phyloP scores from a whole-genome alignment of 1,140 invertebrate species.

The Leptinotarsa lineolata region DNA sequence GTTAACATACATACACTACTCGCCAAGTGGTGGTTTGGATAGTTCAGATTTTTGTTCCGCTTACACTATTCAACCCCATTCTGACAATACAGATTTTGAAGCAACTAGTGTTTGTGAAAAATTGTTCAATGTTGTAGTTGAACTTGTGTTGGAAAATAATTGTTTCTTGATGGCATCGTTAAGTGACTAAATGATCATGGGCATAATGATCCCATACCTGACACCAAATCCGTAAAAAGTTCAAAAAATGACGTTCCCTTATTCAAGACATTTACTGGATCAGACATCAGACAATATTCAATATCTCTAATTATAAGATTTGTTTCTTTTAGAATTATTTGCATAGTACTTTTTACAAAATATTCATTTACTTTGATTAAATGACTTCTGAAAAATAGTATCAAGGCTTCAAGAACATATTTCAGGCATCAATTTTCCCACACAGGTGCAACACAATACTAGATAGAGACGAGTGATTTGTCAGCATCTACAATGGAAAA shows the following conservation, averaged over 20 bases:
- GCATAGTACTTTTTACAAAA: too few relatives aligned
- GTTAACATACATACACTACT: constrained; percentile 64
- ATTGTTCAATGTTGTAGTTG: constrained; percentile 3
- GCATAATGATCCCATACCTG: not conserved
- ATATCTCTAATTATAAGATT: too few relatives aligned
- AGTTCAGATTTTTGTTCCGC: not conserved
- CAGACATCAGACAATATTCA: too few relatives aligned
- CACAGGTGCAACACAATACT: not conserved
- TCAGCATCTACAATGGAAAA: constrained; percentile 5
- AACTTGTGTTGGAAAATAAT: not conserved
- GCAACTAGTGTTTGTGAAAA: constrained; percentile 20
- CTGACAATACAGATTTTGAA: constrained; percentile 30
- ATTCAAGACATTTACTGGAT: too few relatives aligned
- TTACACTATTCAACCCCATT: constrained; percentile 12
- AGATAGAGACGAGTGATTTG: constrained; percentile 7
- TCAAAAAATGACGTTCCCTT: too few relatives aligned
- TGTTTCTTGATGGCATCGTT: not conserved
- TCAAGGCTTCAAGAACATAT: too few relatives aligned
- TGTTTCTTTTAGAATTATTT: too few relatives aligned
- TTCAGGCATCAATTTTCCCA: not conserved
- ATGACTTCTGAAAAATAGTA: too few relatives aligned
- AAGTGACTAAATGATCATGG: too few relatives aligned
- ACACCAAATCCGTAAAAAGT: not conserved
- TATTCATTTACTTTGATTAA: too few relatives aligned
- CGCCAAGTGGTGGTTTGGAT: constrained; percentile 27